Evolutionary conservation across 2,888 invertebrate genomes (phyloP), one percentile per base, ranked within the genome.

Genomic region (Strigamia transsilvanica): DNA sequence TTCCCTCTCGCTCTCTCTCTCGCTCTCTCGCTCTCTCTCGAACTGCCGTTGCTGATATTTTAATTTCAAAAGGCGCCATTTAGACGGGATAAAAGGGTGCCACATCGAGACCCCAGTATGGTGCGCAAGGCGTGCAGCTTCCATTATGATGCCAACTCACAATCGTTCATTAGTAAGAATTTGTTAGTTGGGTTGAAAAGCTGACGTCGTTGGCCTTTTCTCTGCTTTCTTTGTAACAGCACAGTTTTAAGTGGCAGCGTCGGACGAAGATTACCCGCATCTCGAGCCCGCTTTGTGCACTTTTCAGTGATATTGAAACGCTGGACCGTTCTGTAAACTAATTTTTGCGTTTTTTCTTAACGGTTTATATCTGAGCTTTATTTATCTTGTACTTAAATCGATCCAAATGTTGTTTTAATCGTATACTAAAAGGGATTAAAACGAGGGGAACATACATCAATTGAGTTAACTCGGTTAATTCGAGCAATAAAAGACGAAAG

Each of bases 111-210:
- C 32, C 73, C 73, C 56, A 56, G 56, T 56, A 56, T 18, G 56
- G 18, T 56, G 56, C 7, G n/a, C 18, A 56, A 56, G 56, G 32
- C 32, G 27, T 32, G 73, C 73, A 32, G 32, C 73, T 73, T 12
- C 15, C 73, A 27, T 73, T 73, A 73, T n/a, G 32, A 73, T n/a
- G 73, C 73, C 73, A 73, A 32, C 73, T 73, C 73, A 73, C 27
- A 73, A 73, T 73, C 73, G 73, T 73, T 73, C 73, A 73, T 73
- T 73, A 73, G 73, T 73, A 73, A 73, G 73, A 73, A 73, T 73
- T 73, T 73, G 73, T 73, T 73, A 13, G 73, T 73, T 27, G 73
- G 9, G 73, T 12, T n/a, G 73, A 73, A 73, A 56, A 56, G 56
- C 56, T 56, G 56, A 21, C 73, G 32, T 73, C 73, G 32, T 73